Evolutionary conservation across 1,140 invertebrate species (phyloP).

Genomic region (Cyphomyrmex costatus): DNA sequence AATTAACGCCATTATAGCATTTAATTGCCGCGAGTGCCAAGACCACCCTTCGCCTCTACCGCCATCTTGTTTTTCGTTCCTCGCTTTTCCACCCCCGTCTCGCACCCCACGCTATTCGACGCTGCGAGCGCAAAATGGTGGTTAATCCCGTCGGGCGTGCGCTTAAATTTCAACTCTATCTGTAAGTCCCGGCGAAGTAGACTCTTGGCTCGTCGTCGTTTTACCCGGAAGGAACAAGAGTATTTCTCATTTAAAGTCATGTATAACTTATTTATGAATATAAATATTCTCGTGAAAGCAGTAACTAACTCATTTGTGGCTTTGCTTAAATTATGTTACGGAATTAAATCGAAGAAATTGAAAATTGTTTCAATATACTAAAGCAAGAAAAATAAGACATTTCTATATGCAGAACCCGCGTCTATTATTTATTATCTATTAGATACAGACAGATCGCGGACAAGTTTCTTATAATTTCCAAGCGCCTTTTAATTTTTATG

Average conservation of each 20-base stretch:
- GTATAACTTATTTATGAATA: background rate
- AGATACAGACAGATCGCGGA: background rate
- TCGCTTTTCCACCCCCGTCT: conserved; percentile 59
- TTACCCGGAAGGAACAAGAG: background rate
- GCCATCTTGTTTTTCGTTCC: conserved; percentile 80
- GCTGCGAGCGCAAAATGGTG: conserved; percentile 81
- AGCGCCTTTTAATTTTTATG: background rate
- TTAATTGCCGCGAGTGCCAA: conserved; percentile 79
- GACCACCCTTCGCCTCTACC: conserved; percentile 68
- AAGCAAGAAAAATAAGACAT: background rate
- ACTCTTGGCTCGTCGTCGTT: background rate
- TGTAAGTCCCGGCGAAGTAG: background rate
- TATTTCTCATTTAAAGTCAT: background rate
- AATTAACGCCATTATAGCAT: conserved; percentile 82
- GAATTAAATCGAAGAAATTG: background rate
- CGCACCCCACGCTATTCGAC: conserved; percentile 48
- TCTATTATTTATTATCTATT: background rate
- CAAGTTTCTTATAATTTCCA: background rate
- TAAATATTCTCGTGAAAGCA: background rate
- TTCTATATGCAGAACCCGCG: background rate
- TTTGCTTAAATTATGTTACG: background rate
- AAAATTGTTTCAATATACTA: background rate
- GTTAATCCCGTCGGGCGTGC: conserved; percentile 77
- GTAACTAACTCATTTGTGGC: too few species aligned
- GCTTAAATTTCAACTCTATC: conserved; percentile 67